phyloP scores from a whole-genome alignment of 2,113 vertebrate genomes.

The Callionymus lyra region DNA sequence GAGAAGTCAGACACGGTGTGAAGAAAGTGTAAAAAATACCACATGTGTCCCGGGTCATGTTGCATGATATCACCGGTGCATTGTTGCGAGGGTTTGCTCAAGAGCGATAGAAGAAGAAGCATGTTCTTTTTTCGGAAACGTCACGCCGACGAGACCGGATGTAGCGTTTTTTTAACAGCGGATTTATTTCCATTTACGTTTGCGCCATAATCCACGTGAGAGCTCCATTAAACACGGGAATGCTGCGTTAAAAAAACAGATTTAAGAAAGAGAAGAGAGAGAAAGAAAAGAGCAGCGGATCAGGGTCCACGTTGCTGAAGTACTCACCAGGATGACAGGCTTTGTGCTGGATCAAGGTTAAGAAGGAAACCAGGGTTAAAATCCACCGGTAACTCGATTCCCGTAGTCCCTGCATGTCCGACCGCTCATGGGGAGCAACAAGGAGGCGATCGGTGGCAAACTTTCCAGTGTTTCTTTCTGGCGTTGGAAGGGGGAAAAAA shows the following conservation, averaged over 20 bases:
- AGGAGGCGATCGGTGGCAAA: slow-evolving; percentile 68
- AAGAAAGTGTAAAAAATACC: too few species aligned
- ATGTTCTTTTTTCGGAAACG: too few species aligned
- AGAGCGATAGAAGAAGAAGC: too few species aligned
- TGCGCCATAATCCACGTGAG: slow-evolving; percentile 32
- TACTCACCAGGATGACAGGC: slow-evolving; percentile 89
- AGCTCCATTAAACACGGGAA: slow-evolving; percentile 39
- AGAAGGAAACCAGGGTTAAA: slow-evolving; percentile 85
- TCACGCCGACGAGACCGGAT: too few species aligned
- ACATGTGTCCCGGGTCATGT: too few species aligned
- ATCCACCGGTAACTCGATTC: slow-evolving; percentile 88
- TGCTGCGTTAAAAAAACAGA: slow-evolving; percentile 26
- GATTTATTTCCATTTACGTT: slow-evolving; percentile 15
- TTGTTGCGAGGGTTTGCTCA: too few species aligned
- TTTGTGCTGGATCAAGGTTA: slow-evolving; percentile 81
- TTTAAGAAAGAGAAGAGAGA: too few species aligned
- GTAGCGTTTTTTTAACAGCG: neutral
- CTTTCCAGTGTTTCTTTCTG: slow-evolving; percentile 38
- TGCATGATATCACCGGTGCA: too few species aligned
- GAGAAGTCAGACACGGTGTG: too few species aligned
- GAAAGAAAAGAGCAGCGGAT: slow-evolving; percentile 12
- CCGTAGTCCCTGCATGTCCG: slow-evolving; percentile 95
- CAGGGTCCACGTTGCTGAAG: slow-evolving; percentile 11
- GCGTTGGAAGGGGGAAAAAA: slow-evolving; percentile 26
- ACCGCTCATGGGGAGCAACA: slow-evolving; percentile 82